Evolutionary conservation across 2,888 invertebrate species (phyloP).

Genomic region (Tinea semifulvella): DNA sequence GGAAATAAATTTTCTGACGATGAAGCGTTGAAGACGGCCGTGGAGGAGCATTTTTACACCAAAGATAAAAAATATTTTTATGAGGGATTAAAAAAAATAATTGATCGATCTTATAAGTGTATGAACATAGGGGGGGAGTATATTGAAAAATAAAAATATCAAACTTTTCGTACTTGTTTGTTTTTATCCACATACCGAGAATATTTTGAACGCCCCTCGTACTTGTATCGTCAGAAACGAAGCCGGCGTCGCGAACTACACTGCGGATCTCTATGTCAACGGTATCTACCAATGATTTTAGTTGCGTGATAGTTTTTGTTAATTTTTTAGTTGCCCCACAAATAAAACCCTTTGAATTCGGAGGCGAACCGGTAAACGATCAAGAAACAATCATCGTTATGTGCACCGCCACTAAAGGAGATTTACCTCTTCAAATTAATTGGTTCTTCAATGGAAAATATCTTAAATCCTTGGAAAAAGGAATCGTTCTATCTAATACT

Average conservation of each 20-base stretch:
- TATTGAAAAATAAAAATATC: too few species aligned
- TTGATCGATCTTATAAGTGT: too few species aligned
- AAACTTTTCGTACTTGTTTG: too few species aligned
- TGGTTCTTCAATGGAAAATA: slow-evolving; percentile 73
- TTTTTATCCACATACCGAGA: too few species aligned
- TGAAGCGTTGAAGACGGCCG: too few species aligned
- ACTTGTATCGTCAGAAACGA: slow-evolving; percentile 69
- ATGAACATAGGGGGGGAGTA: too few species aligned
- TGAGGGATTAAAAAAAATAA: too few species aligned
- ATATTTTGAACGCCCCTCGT: too few species aligned
- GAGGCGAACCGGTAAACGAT: slow-evolving; percentile 75
- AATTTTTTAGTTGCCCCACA: slow-evolving; percentile 65
- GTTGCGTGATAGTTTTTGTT: background rate
- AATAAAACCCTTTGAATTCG: slow-evolving; percentile 81
- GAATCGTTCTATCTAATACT: slow-evolving; percentile 42
- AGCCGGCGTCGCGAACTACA: slow-evolving; percentile 65
- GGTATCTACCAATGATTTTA: slow-evolving; percentile 59
- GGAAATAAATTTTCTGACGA: too few species aligned
- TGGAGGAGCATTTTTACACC: too few species aligned
- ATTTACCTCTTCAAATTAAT: slow-evolving; percentile 73
- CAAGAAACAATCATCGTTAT: slow-evolving; percentile 76
- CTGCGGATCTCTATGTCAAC: slow-evolving; percentile 68
- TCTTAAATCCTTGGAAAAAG: slow-evolving; percentile 54
- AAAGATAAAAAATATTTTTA: too few species aligned
- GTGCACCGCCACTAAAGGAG: slow-evolving; percentile 78